Conservation (phyloP, 2,113 vertebrate species). For the Gymnarchus niloticus region DNA sequence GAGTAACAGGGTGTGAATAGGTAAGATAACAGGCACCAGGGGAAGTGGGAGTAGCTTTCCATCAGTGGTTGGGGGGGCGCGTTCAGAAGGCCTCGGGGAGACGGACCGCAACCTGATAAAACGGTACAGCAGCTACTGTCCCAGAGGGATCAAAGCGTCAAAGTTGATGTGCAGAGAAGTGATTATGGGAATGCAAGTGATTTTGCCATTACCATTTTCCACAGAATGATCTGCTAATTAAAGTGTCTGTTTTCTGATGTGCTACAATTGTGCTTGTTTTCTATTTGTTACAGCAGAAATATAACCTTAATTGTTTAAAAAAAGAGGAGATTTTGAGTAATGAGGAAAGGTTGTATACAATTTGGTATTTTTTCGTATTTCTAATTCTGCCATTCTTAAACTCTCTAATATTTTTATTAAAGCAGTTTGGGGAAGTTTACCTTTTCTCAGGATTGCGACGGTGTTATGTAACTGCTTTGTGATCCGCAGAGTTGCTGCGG, state of each 20-base stretch:
- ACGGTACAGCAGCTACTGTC: not conserved
- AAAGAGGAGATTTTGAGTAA: too few relatives aligned
- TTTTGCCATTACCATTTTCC: not conserved
- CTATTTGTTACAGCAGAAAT: not conserved
- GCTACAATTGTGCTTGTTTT: not conserved
- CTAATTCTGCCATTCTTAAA: slow-evolving; percentile 5
- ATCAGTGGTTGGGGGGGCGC: too few relatives aligned
- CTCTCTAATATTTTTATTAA: not conserved
- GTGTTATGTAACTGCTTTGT: not conserved
- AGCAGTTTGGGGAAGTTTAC: not conserved
- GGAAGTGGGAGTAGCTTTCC: not conserved
- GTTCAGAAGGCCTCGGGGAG: not conserved
- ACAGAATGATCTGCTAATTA: not conserved
- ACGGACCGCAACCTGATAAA: not conserved
- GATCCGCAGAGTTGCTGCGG: not conserved
- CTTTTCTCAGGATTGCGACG: not conserved
- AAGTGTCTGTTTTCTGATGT: not conserved
- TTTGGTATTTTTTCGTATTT: not conserved
- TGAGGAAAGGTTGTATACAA: not conserved
- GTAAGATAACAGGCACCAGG: not conserved
- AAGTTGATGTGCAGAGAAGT: not conserved
- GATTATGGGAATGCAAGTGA: not conserved
- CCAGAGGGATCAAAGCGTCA: not conserved
- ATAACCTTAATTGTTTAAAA: too few relatives aligned
- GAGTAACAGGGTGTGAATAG: not conserved